Evolutionary conservation across 2,888 invertebrate genomes (phyloP), one percentile per base, ranked within the genome.

Genomic region (Xanthia togata): DNA sequence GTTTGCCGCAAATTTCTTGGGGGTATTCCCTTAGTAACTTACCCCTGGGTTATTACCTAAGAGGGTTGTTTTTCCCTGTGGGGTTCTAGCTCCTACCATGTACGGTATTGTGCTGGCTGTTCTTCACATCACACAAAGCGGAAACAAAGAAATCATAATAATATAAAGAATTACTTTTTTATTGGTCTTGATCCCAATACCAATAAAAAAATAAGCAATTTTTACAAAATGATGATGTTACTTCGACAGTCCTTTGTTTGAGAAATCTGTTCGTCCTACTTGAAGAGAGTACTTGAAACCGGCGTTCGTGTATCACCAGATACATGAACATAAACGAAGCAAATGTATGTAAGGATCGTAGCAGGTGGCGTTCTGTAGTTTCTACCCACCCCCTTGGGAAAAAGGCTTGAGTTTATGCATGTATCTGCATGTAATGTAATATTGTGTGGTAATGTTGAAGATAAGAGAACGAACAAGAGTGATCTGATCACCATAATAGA

Each of bases 1-100:
- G 83, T 80, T 68, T 50, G 47, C 86, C 73, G 73, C 82, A 73
- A 79, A 83, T 85, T 82, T 83, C 70, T 70, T 86, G 35, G 67
- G 64, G 63, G 70, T 67, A 81, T 74, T 78, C 81, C 81, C 78
- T 64, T 44, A 73, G 81, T 73, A 72, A 68, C 53, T 55, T 72
- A 74, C 59, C 59, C 64, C 47, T 62, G 60, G 71, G 63, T 78
- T 68, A 76, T 84, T 71, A 70, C 78, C 35, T 70, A 70, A 64
- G 38, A 41, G 64, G 65, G 69, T 69, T 55, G 41, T 12, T 78
- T 69, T 70, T 64, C 79, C 63, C 70, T 4, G 14, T 60, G 63
- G 68, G 8, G 31, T 41, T 26, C 38, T 79, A 53, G 63, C 38
- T 53, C 17, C 50, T 65, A 12, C 31, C 38, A 14, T 78, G 41